phyloP scores from a whole-genome alignment of 2,888 invertebrate genomes.

The Drosophila tripunctata region DNA sequence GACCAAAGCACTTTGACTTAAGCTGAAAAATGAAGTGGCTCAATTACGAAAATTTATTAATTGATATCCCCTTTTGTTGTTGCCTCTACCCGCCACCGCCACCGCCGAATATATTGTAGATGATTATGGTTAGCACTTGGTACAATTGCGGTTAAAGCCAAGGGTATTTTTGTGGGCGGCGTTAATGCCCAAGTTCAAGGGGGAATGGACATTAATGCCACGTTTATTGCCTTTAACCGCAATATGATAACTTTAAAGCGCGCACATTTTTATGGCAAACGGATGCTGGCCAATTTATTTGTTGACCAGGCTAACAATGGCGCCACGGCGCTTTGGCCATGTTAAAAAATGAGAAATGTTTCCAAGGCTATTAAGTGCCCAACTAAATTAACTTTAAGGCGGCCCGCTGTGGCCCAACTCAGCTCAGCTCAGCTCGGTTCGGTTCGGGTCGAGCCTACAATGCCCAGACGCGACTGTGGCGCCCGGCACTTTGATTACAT shows the following conservation, averaged over 20 bases:
- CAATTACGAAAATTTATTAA: constrained; percentile 17
- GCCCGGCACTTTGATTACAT: constrained; percentile 71
- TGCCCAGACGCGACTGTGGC: constrained; percentile 3
- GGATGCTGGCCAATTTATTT: constrained; percentile 69
- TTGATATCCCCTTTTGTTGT: constrained; percentile 14
- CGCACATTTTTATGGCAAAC: constrained; percentile 59
- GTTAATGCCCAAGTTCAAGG: constrained; percentile 35
- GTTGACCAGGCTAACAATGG: constrained; percentile 61
- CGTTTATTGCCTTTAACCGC: constrained; percentile 79
- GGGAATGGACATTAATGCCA: constrained; percentile 61
- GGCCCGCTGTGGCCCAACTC: constrained; percentile 14
- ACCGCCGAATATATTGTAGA: neutral
- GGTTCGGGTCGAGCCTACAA: neutral
- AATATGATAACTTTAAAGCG: constrained; percentile 78
- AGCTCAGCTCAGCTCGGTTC: neutral
- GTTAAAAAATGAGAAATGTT: constrained; percentile 76
- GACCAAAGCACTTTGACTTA: neutral
- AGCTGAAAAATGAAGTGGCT: constrained; percentile 2
- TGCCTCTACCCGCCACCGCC: neutral
- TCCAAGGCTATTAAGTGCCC: constrained; percentile 76
- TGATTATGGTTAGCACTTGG: constrained; percentile 44
- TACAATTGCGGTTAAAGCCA: constrained; percentile 39
- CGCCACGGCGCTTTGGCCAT: constrained; percentile 3
- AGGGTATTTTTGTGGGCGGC: constrained; percentile 24
- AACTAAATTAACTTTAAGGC: constrained; percentile 81